Evolutionary conservation across 2,797 vertebrate genomes (phyloP), one percentile per base, ranked within the genome.

Genomic region (Octomys mimax): DNA sequence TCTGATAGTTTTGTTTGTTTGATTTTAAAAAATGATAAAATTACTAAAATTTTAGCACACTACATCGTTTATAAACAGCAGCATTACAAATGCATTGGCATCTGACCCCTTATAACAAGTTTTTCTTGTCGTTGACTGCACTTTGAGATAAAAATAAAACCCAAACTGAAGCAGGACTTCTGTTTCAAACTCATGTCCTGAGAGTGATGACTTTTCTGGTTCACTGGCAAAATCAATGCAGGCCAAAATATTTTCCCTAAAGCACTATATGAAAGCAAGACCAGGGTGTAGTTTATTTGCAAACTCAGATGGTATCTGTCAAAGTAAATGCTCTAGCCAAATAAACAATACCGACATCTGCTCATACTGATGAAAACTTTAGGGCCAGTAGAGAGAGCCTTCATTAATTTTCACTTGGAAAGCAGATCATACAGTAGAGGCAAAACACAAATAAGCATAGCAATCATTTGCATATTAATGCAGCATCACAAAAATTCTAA

Each of bases 281-380:
- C 1, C 75, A 92, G 12, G 2, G 70, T 57, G 88, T 39, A 81
- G 49, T 13, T 87, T 16, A 6, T 81, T 97, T 97, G 92, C 81
- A 95, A 95, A 84, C 59, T 75, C 33, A 94, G 93, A 84, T 31
- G 11, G 42, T 89, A 91, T 57, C 73, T 96, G 97, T 95, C 93
- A 79, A 95, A 94, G 73, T 78, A 93, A 94, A 79, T 96, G 54
- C 36, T 93, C 21, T 91, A 84, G 57, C 24, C 81, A 95, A 96
- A 94, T 71, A 96, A 95, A 96, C 68, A 97, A 94, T 52, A 91
- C 85, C 66, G 94, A 97, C 86, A 98, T 92, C 96, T 98, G 95
- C 59, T 97, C 92, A 92, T 31, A 86, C 21, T 95, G 92, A 95
- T 83, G 66, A 88, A 92, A 97, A 96, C 66, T 95, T n/a, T 49